Evolutionary conservation across 2,113 vertebrate genomes (phyloP).

Genomic region (Hypanus sabinus): DNA sequence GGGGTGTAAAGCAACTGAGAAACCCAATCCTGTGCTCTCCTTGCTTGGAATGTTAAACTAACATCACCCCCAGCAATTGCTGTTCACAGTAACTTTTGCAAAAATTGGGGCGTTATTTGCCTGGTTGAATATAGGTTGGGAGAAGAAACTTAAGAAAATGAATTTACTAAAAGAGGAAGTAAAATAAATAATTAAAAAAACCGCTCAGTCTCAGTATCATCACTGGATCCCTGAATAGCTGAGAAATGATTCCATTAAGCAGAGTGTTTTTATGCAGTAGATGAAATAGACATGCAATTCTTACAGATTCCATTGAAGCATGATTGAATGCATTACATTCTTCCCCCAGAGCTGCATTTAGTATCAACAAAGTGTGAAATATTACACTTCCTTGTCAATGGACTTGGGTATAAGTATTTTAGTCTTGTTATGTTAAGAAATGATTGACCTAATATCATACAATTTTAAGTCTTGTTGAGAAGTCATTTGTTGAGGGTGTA

Average conservation of each 20-base stretch:
- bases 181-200: background rate
- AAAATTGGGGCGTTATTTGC: background rate
- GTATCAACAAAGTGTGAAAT: background rate
- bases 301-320: background rate
- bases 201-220: background rate
- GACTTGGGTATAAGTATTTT: background rate
- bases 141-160: background rate
- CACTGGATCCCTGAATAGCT: background rate
- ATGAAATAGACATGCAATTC: background rate
- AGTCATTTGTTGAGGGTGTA: background rate
- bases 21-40: background rate
- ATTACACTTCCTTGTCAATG: background rate
- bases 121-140: background rate
- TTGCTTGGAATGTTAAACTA: background rate
- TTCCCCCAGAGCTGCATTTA: too few species aligned
- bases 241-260: background rate
- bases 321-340: too few species aligned
- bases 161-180: background rate
- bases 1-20: background rate
- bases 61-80: background rate
- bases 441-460: conserved; percentile 1
- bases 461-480: background rate
- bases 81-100: background rate
- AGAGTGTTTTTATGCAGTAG: background rate
- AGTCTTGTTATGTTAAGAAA: background rate